Base-by-base conservation (phyloP, 2,797 vertebrate genomes). In the Sebastes paucispinis region DNA sequence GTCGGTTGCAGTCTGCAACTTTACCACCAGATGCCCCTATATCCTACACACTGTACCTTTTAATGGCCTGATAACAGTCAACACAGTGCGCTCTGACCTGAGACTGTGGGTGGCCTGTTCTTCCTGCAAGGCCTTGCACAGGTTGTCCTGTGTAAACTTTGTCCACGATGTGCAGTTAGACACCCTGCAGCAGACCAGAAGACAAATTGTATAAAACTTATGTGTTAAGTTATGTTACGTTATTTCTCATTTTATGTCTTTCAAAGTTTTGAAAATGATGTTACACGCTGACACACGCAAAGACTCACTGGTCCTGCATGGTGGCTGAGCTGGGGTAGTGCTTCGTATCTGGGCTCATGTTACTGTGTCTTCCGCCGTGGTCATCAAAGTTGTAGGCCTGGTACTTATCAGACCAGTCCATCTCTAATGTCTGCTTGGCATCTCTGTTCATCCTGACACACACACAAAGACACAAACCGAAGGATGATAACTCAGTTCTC, bases 381-480 rank as follows among this genome's bases (percentile, higher is more conserved):
- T 96, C 95, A 0, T 99, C 98, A 0, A 96, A 87, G 89, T 87
- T 91, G 84, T 97, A 98, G 0, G 97, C 93, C 81, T 97, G 93
- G 3, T 95, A 89, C 81, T 98, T 99, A 84, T 99, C 97, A 0
- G 97, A 99, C 97, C 97, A 98, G 92, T 98, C 97, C 84, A 91
- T 81, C 92, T 99, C 98, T 3, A 98, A 93, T 0, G 82, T 81
- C 85, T 97, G 94, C 91, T 99, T 98, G 12, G 93, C 91, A 1
- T 96, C 95, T 29, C 92, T 87, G 83, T 98, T 98, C 82, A 94
- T 75, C 83, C 98, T 99, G 78, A 73, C 13, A 65, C 16, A 86
- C 18, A 86, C 14, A 60, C 39, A 86, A 13, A 84, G n/a, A 50
- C 59, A 52, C 4, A 62, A 4, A 70, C 8, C 5, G 8, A 3